Conservation (phyloP, 2,797 vertebrate genomes). For the Echeneis naucrates region DNA sequence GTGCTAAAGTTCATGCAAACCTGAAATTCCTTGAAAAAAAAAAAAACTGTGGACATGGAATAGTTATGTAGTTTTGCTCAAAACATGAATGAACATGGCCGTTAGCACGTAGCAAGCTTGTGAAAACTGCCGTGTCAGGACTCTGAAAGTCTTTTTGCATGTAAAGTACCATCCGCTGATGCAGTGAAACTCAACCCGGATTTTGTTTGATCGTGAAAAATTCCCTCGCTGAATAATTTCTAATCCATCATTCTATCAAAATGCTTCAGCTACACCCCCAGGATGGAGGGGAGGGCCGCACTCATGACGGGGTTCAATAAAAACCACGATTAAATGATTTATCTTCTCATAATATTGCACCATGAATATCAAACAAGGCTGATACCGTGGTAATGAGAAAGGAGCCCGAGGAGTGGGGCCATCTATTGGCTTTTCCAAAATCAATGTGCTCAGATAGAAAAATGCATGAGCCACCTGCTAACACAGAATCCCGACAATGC, state of each 20-base stretch:
- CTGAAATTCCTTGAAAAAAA: not conserved
- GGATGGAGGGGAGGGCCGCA: slow-evolving; percentile 56
- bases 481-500: slow-evolving; percentile 55
- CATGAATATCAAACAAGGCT: slow-evolving; percentile 77
- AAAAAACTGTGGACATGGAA: not conserved
- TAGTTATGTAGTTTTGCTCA: not conserved
- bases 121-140: slow-evolving; percentile 47
- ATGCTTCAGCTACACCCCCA: slow-evolving; percentile 32
- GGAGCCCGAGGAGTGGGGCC: slow-evolving; percentile 54
- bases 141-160: slow-evolving; percentile 47
- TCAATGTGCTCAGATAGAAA: slow-evolving; percentile 69
- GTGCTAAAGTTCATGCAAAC: not conserved
- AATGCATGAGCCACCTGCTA: slow-evolving; percentile 72
- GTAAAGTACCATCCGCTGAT: slow-evolving; percentile 46
- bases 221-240: slow-evolving; percentile 63
- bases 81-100: slow-evolving; percentile 24
- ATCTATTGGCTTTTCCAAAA: slow-evolving; percentile 76
- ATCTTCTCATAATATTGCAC: slow-evolving; percentile 80
- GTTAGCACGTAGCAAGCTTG: slow-evolving; percentile 27
- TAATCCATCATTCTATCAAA: slow-evolving; percentile 79
- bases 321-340: slow-evolving; percentile 80
- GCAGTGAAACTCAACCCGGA: slow-evolving; percentile 38
- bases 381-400: slow-evolving; percentile 75
- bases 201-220: slow-evolving; percentile 58
- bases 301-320: slow-evolving; percentile 77